Base-by-base conservation (phyloP, 23 tunicate genomes). In the Phallusia fumigata region DNA sequence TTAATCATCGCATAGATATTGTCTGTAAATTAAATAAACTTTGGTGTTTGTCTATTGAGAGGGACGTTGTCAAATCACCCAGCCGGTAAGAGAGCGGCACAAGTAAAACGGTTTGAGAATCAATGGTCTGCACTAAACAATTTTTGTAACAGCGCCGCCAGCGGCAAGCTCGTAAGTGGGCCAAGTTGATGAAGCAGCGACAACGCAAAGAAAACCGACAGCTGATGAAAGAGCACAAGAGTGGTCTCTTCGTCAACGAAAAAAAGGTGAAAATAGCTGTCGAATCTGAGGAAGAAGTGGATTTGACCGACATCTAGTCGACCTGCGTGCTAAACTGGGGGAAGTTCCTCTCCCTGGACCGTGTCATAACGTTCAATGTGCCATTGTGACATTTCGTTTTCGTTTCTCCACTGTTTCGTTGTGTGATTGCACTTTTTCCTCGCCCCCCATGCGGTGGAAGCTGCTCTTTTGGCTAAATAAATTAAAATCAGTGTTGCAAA, bases 131-230 rank as follows among this genome's bases (percentile, higher is more conserved):
- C 47, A 40, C 10, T 45, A 19, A 40, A 40, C 10, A 10, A 40
- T 5, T 40, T 40, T 76, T 32, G 18, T 53, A 21, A 33, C 85
- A 91, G 96, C 85, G 90, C 44, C 96, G 89, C 32, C 87, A 91
- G 72, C 81, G 90, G 49, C 96, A 91, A 86, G 90, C 96, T 0
- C 84, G 90, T n/a, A 86, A 87, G 40, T 91, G 83, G 80, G 85
- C 96, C 32, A 91, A 86, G 58, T 86, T 90, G 96, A 31, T 86
- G 78, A 91, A 86, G 53, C 89, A 89, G 76, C 87, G 96, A 0
- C 90, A 91, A 75, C 77, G 88, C 24, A 91, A 91, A 86, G 96
- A 91, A 69, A 86, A 82, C 35, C 87, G 96, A 8, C 96, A 91
- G 53, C 85, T 80, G 11, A 22, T 82, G 69, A 86, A 86, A 45